Evolutionary conservation across 2,113 vertebrate species (phyloP).

Genomic region (Mesitornis unicolor): DNA sequence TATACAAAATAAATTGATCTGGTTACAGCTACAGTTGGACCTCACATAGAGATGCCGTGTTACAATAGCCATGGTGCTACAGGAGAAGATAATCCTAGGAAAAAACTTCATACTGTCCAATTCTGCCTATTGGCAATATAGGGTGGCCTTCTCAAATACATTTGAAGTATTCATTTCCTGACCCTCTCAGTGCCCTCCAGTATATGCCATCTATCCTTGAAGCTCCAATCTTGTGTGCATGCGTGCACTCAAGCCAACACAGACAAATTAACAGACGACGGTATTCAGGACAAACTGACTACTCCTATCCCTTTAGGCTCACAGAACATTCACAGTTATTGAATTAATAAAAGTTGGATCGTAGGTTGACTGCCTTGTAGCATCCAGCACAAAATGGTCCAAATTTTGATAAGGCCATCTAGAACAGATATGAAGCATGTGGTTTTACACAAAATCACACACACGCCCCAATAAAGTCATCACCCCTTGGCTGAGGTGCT

Average conservation of each 20-base stretch:
- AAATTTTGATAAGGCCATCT: not conserved
- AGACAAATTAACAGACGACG: not conserved
- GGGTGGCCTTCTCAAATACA: not conserved
- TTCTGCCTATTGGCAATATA: not conserved
- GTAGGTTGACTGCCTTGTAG: not conserved
- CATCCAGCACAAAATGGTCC: not conserved
- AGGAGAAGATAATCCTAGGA: fast-evolving
- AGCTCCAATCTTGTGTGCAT: not conserved
- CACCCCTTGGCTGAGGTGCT: not conserved
- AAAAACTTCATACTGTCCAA: not conserved
- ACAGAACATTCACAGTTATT: not conserved
- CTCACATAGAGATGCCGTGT: not conserved
- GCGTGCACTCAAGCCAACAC: not conserved
- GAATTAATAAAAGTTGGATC: not conserved
- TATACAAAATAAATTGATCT: not conserved
- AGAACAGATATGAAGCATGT: not conserved
- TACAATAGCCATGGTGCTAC: not conserved
- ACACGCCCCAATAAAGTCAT: not conserved
- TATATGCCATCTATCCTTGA: not conserved
- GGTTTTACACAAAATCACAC: not conserved
- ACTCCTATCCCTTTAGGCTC: not conserved
- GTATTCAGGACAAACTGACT: not conserved
- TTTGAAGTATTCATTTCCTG: not conserved
- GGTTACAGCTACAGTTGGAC: not conserved
- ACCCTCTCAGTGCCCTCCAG: not conserved